Evolutionary conservation across 2,113 vertebrate genomes (phyloP).

Genomic region (Perca fluviatilis): DNA sequence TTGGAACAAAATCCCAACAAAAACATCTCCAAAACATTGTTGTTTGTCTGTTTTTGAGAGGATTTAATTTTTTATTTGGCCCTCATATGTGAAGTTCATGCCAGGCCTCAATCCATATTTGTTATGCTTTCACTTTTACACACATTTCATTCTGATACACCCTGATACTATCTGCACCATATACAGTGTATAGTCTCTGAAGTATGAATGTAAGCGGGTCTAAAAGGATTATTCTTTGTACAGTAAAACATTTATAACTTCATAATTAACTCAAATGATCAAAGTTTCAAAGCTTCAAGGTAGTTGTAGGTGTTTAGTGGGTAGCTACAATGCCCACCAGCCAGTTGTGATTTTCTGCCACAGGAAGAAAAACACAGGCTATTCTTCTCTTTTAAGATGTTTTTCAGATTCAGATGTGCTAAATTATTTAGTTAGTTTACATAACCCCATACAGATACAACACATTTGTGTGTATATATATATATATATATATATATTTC

Average conservation of each 20-base stretch:
- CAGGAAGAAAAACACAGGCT: conserved; percentile 53
- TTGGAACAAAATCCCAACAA: conserved; percentile 71
- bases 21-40: conserved; percentile 77
- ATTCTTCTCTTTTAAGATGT: conserved; percentile 6
- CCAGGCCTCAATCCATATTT: conserved; percentile 63
- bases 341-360: conserved; percentile 59
- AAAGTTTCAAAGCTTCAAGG: neutral
- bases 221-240: neutral
- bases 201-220: neutral
- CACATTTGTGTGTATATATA: neutral
- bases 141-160: conserved; percentile 2
- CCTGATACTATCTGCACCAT: neutral
- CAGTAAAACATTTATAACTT: neutral
- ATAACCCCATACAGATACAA: conserved; percentile 46
- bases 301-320: conserved; percentile 38
- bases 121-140: conserved; percentile 47
- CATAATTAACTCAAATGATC: neutral
- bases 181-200: neutral
- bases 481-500: neutral
- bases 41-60: conserved; percentile 77
- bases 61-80: conserved; percentile 74
- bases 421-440: conserved; percentile 23
- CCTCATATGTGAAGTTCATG: conserved; percentile 61
- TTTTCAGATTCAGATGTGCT: conserved; percentile 58
- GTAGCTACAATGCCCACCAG: conserved; percentile 44